Percentiles rank a stretch among this genome's conserved stretches.
phyloP scores from a whole-genome alignment of 2,113 vertebrate genomes.

The Forbesichthys agassizii region DNA sequence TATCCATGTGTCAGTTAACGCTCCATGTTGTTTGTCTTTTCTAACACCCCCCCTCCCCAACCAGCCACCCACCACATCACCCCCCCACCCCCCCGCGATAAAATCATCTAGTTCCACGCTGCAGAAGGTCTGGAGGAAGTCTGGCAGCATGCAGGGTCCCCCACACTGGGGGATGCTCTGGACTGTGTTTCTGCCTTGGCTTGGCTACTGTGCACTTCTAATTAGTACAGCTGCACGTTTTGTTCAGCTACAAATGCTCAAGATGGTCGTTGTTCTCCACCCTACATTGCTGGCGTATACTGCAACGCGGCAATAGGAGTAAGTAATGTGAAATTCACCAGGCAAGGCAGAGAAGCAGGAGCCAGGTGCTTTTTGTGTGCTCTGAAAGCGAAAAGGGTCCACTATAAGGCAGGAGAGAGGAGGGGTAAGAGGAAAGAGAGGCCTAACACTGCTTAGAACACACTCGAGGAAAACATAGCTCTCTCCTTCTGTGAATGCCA shows the following conservation, averaged over 20 bases:
- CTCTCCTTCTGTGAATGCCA: too few relatives aligned
- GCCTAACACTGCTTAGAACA: constrained; percentile 18
- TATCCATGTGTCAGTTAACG: constrained; percentile 1
- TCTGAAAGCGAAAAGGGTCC: neutral
- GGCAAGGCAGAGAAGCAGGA: constrained; percentile 45
- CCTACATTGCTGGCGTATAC: constrained; percentile 28
- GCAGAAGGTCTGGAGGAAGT: constrained; percentile 18
- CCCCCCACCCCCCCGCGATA: neutral
- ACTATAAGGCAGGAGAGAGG: constrained; percentile 39
- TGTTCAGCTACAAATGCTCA: constrained; percentile 47
- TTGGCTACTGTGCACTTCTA: constrained; percentile 44
- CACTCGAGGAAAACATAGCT: too few relatives aligned
- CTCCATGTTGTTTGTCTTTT: neutral
- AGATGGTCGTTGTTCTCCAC: constrained; percentile 34
- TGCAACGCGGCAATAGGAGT: constrained; percentile 52
- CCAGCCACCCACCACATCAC: too few relatives aligned
- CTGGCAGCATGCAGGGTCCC: constrained; percentile 25
- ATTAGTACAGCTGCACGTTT: constrained; percentile 59
- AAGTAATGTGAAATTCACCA: constrained; percentile 60
- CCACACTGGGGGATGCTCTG: constrained; percentile 28
- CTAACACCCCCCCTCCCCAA: too few relatives aligned
- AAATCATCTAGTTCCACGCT: constrained; percentile 26
- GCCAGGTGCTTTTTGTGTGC: constrained; percentile 46
- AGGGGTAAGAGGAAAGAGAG: constrained; percentile 12
- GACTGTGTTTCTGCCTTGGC: constrained; percentile 37